Base-by-base conservation (phyloP, 2,888 invertebrate genomes). In the Bellardia bayeri region DNA sequence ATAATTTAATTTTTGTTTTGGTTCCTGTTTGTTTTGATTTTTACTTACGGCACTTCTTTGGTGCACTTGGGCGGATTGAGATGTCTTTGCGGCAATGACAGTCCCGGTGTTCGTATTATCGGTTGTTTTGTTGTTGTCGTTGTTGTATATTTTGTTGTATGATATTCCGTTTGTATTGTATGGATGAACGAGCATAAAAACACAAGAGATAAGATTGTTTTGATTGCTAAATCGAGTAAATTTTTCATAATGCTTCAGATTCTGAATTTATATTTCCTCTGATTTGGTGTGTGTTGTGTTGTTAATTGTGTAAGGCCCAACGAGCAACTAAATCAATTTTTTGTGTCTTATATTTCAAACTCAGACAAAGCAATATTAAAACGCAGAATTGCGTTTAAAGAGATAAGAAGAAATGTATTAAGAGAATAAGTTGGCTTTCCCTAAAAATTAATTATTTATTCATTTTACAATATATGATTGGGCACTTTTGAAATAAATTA, bases 21-120 rank as follows among this genome's bases (percentile, higher is more conserved):
- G 0, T 74, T 16, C 1, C 56, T 68, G 45, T 45, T 45, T 45
- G 23, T 0, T 9, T 45, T 13, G 11, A 3, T 45, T 11, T 45
- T 11, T 13, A 92, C 91, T 91, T 90, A 92, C 92, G 92, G 92
- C 80, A 92, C 92, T 91, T 92, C 93, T 5, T 91, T 91, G 71
- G 54, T 83, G 78, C 92, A 92, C 69, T 92, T 92, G 2, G 91
- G 89, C n/a, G 92, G 91, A 89, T 91, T 90, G 2, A 89, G 88
- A 30, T 91, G 89, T 3, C 91, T 90, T 45, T 90, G 86, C 6
- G 91, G 93, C 89, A 91, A 81, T 7, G 93, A 91, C 11, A 92
- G 87, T 2, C 92, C 93, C 33, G 90, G 89, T 2, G 90, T 89
- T 13, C 91, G 90, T 56, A 91, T 85, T 61, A 89, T 90, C 3